Conservation (phyloP, 2,888 invertebrate species). For the Parochlus steinenii region DNA sequence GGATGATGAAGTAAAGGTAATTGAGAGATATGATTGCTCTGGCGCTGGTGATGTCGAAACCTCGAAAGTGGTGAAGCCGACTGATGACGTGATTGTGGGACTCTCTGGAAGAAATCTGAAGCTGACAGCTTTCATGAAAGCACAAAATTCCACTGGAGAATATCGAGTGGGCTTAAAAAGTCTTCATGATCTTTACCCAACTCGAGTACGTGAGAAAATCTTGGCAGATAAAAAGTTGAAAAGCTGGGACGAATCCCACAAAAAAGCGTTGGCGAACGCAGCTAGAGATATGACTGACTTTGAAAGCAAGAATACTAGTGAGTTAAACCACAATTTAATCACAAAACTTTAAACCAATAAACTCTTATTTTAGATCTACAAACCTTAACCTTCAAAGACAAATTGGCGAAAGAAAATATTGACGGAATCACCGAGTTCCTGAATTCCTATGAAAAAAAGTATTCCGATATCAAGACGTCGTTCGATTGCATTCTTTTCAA, state of each 20-base stretch:
- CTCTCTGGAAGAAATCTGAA: slow-evolving; percentile 75
- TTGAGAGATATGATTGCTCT: slow-evolving; percentile 89
- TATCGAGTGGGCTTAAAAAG: slow-evolving; percentile 80
- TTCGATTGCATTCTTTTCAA: slow-evolving; percentile 89
- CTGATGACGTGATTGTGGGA: slow-evolving; percentile 63
- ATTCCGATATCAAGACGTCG: slow-evolving; percentile 68
- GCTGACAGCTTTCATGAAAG: slow-evolving; percentile 24
- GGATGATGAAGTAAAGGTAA: slow-evolving; percentile 79
- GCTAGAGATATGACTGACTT: slow-evolving; percentile 57
- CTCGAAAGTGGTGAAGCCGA: slow-evolving; percentile 48
- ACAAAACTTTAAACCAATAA: neutral
- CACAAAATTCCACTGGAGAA: slow-evolving; percentile 56
- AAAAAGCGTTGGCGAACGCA: slow-evolving; percentile 60
- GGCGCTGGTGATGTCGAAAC: slow-evolving; percentile 96
- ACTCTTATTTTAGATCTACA: slow-evolving; percentile 26
- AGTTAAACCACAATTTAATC: neutral
- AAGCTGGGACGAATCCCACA: slow-evolving; percentile 71
- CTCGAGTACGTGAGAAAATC: slow-evolving; percentile 65
- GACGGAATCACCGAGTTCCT: slow-evolving; percentile 74
- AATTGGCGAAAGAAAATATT: slow-evolving; percentile 72
- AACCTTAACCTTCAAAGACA: slow-evolving; percentile 47
- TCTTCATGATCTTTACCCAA: slow-evolving; percentile 74
- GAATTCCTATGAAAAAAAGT: slow-evolving; percentile 72
- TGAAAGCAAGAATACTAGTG: slow-evolving; percentile 41
- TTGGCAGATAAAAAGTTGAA: slow-evolving; percentile 63